Evolutionary conservation across 1,140 invertebrate species (phyloP).

Genomic region (Physella acuta): DNA sequence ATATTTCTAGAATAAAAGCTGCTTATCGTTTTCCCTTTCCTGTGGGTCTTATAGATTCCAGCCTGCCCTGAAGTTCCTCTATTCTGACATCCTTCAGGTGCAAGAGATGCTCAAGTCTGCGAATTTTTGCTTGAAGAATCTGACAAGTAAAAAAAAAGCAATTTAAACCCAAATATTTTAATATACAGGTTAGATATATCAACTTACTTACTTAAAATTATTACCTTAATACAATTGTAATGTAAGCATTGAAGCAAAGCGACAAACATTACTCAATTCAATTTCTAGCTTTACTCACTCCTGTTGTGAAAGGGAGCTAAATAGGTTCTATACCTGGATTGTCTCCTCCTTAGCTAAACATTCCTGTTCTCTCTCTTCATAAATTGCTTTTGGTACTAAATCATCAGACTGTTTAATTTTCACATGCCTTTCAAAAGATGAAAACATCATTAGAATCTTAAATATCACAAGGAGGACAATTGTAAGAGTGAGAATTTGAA

Average conservation of each 20-base stretch:
- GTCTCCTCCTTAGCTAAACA: constrained; percentile 55
- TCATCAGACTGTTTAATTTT: constrained; percentile 21
- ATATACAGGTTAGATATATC: too few relatives aligned
- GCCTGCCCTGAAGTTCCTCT: constrained; percentile 44
- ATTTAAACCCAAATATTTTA: background rate
- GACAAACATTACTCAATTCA: too few relatives aligned
- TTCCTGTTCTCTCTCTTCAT: constrained; percentile 56
- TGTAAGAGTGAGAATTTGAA: too few relatives aligned
- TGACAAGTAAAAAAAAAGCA: constrained; percentile 21
- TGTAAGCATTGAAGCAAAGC: background rate
- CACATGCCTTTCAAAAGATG: too few relatives aligned
- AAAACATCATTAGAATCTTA: too few relatives aligned
- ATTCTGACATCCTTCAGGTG: constrained; percentile 56
- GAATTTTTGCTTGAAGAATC: constrained; percentile 56
- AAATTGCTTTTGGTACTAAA: constrained; percentile 33
- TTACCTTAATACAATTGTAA: background rate
- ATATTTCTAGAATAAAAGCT: background rate
- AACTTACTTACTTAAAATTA: background rate
- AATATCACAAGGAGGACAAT: too few relatives aligned
- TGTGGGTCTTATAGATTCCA: constrained; percentile 33
- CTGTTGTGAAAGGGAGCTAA: background rate
- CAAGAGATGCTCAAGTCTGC: constrained; percentile 52
- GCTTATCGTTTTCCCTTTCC: constrained; percentile 12
- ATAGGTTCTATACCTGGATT: constrained; percentile 36
- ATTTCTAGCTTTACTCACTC: too few relatives aligned